Percentiles rank a stretch among this genome's conserved stretches.
These are phyloP conservation scores for Aegithalos caudatus DNA, from an alignment of 2,113 vertebrate genomes.

Conservation along the genomic window DNA sequence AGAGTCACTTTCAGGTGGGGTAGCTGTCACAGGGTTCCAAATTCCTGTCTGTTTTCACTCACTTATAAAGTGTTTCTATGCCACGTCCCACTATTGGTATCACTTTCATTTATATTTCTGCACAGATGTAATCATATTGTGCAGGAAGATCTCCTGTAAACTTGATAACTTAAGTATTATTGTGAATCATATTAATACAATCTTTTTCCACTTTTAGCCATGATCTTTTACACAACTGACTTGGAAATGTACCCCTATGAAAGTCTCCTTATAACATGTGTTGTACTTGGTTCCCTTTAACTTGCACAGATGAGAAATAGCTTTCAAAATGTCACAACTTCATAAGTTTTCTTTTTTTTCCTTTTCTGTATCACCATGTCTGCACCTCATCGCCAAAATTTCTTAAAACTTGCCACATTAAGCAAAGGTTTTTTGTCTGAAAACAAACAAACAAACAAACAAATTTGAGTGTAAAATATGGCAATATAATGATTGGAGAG, in stretches of 20 bases:
- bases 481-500: neutral
- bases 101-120: neutral
- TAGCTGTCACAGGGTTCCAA: neutral
- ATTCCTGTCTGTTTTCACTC: neutral
- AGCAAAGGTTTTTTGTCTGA: neutral
- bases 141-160: neutral
- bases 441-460: too few relatives aligned
- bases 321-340: neutral
- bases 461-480: neutral
- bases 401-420: neutral
- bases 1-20: neutral
- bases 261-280: neutral
- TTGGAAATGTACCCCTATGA: neutral
- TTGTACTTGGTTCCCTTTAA: neutral
- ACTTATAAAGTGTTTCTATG: neutral
- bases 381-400: neutral
- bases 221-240: neutral
- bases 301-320: neutral
- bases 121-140: neutral
- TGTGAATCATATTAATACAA: neutral
- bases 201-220: neutral
- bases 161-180: neutral
- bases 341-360: neutral
- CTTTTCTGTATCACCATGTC: neutral
- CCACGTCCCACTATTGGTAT: neutral